Evolutionary conservation across 2,113 vertebrate genomes (phyloP).

Genomic region (Haplochromis burtoni): DNA sequence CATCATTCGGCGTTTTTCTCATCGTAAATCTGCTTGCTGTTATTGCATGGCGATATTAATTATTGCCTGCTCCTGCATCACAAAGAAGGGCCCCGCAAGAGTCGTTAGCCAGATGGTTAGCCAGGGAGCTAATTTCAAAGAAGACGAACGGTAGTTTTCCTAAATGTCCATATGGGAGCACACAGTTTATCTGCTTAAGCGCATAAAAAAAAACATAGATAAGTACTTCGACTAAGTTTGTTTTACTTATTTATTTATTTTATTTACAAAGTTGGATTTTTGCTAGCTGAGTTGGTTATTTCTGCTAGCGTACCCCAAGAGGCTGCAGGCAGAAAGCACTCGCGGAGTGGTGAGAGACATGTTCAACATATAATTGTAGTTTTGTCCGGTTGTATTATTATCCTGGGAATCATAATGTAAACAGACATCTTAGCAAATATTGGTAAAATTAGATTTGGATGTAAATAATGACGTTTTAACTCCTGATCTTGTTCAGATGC

Average conservation of each 20-base stretch:
- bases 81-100: conserved; percentile 63
- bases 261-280: conserved; percentile 15
- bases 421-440: not conserved
- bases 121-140: conserved; percentile 31
- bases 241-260: not conserved
- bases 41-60: conserved; percentile 59
- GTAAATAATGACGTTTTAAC: not conserved
- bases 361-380: not conserved
- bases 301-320: conserved; percentile 14
- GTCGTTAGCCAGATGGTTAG: conserved; percentile 51
- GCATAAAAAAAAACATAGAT: rapidly evolving
- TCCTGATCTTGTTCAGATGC: not conserved
- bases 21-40: not conserved
- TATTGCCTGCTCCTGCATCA: conserved; percentile 65
- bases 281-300: conserved; percentile 10
- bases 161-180: rapidly evolving
- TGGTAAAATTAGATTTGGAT: not conserved
- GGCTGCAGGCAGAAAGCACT: not conserved
- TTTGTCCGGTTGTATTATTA: not conserved
- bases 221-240: not conserved
- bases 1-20: not conserved
- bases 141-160: not conserved
- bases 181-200: not conserved
- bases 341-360: not conserved
- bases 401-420: not conserved